These are phyloP conservation scores for Patella pellucida DNA, from an alignment of 2,888 invertebrate genomes.

Conservation along the genomic window DNA sequence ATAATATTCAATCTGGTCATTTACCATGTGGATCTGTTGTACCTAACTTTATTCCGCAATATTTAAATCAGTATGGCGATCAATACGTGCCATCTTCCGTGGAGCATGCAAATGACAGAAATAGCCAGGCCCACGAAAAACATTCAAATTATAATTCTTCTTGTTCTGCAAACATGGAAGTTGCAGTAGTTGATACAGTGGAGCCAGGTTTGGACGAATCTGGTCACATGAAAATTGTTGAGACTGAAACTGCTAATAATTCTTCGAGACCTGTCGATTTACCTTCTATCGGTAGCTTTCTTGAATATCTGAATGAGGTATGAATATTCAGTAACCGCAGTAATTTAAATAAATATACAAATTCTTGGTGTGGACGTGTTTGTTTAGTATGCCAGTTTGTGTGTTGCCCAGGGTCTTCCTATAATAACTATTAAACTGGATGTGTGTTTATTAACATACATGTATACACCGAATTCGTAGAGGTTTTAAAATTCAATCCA, in stretches of 20 bases:
- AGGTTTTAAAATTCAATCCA: too few species aligned
- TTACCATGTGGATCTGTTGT: background rate
- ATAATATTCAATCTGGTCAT: background rate
- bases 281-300: slow-evolving; percentile 52
- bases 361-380: too few species aligned
- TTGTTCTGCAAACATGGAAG: background rate
- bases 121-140: background rate
- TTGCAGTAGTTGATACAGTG: background rate
- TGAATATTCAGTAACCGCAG: slow-evolving; percentile 5
- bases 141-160: background rate
- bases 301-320: slow-evolving; percentile 50
- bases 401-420: too few species aligned
- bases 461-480: too few species aligned
- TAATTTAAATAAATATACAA: background rate
- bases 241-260: slow-evolving; percentile 19
- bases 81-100: background rate
- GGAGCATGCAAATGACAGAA: background rate
- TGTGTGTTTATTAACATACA: too few species aligned
- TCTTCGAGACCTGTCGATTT: slow-evolving; percentile 36
- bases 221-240: slow-evolving; percentile 51
- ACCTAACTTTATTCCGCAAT: background rate
- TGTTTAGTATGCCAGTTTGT: too few species aligned
- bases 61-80: background rate
- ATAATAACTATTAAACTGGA: too few species aligned
- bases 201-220: slow-evolving; percentile 40